phyloP scores from a whole-genome alignment of 64 coral and sea anemone species.

The Trachythela sp. region DNA sequence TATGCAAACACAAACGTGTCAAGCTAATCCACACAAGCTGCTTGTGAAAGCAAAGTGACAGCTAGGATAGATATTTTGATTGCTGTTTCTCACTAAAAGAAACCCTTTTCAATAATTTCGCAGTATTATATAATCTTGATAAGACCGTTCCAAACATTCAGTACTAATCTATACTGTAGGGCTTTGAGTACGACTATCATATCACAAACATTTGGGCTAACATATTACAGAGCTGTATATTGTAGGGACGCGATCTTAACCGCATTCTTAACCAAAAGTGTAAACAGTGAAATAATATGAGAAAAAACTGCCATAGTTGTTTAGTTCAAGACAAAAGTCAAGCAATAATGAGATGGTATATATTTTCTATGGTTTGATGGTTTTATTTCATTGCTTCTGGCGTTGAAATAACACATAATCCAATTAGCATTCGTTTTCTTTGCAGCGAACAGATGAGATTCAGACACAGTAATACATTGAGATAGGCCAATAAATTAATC shows the following conservation, averaged over 20 bases:
- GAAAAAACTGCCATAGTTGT: background rate
- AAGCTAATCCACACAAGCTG: constrained; percentile 24
- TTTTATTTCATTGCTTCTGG: background rate
- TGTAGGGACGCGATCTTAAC: background rate
- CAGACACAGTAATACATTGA: constrained; percentile 2
- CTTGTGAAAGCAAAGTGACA: background rate
- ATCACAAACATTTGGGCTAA: background rate
- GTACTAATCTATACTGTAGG: background rate
- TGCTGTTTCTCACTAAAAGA: background rate
- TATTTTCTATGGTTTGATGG: background rate
- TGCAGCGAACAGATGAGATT: background rate
- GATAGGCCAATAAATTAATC: background rate
- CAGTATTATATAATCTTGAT: background rate
- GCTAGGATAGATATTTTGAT: background rate
- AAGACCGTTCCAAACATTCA: background rate
- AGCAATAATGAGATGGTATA: background rate
- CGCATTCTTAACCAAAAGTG: background rate
- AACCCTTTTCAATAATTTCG: background rate
- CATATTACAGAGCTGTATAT: background rate
- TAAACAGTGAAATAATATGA: background rate
- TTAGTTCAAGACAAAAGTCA: background rate
- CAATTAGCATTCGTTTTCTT: background rate
- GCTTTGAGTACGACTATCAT: background rate
- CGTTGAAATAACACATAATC: background rate
- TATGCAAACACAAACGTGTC: constrained; percentile 27